Evolutionary conservation across 2,113 vertebrate species (phyloP).

Genomic region (Sphaerodactylus townsendi): DNA sequence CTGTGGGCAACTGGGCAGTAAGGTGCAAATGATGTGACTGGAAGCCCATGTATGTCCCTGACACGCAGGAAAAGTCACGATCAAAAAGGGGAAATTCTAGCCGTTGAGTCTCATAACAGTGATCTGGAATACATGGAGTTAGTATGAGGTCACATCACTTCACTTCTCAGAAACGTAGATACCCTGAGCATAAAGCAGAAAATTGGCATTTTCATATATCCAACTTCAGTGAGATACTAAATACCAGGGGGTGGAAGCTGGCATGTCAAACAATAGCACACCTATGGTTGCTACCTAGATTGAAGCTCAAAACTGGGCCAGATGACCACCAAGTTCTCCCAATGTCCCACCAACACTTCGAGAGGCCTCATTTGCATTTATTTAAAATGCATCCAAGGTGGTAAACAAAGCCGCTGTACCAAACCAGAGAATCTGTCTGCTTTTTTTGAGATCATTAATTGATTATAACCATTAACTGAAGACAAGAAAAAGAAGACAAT

Average conservation of each 20-base stretch:
- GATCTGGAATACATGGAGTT: not conserved
- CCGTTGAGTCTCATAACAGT: not conserved
- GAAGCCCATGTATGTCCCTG: not conserved
- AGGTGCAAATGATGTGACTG: not conserved
- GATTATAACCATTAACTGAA: not conserved
- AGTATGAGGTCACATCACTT: not conserved
- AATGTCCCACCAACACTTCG: not conserved
- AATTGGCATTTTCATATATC: not conserved
- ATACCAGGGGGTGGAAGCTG: not conserved
- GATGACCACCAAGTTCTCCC: not conserved
- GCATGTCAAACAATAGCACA: not conserved
- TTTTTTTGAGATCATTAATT: not conserved
- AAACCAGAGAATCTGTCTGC: slow-evolving; percentile 1
- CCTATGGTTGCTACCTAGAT: not conserved
- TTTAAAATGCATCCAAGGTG: not conserved
- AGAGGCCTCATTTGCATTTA: not conserved
- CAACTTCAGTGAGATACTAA: not conserved
- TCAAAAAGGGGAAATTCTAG: not conserved
- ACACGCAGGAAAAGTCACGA: not conserved
- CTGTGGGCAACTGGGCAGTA: too few species aligned
- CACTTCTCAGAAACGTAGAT: not conserved
- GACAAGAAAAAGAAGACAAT: not conserved
- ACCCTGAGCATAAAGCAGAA: not conserved
- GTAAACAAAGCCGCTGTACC: not conserved
- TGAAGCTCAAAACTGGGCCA: not conserved